These are phyloP conservation scores for Idaea biselata DNA, from an alignment of 2,888 invertebrate genomes.

Conservation along the genomic window DNA sequence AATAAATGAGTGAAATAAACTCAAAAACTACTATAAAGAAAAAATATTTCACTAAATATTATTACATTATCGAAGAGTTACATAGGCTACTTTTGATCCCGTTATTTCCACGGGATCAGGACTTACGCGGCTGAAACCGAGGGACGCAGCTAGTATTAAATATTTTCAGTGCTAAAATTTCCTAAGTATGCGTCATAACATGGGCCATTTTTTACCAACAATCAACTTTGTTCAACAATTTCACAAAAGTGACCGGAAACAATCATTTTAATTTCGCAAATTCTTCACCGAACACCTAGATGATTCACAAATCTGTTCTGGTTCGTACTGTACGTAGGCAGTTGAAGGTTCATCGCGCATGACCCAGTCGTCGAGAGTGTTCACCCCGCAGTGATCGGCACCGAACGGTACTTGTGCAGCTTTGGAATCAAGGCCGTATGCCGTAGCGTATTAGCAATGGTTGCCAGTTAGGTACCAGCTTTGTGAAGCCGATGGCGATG, in stretches of 20 bases:
- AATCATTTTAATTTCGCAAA: not conserved
- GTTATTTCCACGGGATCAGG: no score
- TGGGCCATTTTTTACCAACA: no score
- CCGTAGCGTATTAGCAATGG: not conserved
- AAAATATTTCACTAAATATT: no score
- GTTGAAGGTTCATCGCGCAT: slow-evolving; percentile 51
- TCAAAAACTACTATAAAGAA: no score
- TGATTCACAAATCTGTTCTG: not conserved
- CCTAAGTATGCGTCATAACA: no score
- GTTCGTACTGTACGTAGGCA: not conserved
- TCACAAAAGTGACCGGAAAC: not conserved
- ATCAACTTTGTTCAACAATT: not conserved
- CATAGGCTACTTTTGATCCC: no score
- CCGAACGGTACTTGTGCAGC: slow-evolving; percentile 11
- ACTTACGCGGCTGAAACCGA: no score
- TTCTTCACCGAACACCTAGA: not conserved
- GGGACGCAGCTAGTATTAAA: no score
- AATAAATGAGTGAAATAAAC: no score
- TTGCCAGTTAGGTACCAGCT: not conserved
- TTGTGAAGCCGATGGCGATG: not conserved
- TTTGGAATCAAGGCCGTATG: not conserved
- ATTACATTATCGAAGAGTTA: no score
- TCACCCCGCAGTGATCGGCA: slow-evolving; percentile 45
- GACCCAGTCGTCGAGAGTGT: slow-evolving; percentile 53
- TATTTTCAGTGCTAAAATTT: no score